Conservation (phyloP, 1,140 invertebrate species). For the Aleiodes sp. region DNA sequence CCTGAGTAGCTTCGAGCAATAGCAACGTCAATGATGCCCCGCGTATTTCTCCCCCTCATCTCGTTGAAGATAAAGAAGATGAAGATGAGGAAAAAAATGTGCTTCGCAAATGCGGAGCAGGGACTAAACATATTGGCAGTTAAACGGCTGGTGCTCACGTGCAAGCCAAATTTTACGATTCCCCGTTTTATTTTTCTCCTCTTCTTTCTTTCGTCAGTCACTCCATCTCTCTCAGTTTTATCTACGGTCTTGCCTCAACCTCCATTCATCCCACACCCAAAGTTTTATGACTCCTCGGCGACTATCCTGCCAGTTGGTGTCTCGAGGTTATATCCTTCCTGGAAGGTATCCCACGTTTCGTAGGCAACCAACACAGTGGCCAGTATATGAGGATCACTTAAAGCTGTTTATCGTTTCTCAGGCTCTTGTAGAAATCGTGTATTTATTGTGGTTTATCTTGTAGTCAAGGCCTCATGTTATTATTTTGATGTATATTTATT, state of each 20-base stretch:
- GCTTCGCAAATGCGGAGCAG: background rate
- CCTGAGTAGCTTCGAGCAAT: too few species aligned
- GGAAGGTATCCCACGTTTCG: background rate
- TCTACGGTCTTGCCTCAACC: background rate
- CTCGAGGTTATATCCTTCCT: conserved; percentile 17
- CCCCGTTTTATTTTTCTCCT: background rate
- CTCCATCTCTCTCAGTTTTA: background rate
- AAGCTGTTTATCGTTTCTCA: background rate
- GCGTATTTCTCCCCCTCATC: too few species aligned
- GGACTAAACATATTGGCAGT: conserved; percentile 12
- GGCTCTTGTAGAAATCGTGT: background rate
- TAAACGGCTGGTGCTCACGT: conserved; percentile 11
- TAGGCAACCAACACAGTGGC: background rate
- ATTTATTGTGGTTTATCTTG: background rate
- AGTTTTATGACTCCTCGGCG: conserved; percentile 13
- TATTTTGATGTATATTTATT: too few species aligned
- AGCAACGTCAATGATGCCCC: too few species aligned
- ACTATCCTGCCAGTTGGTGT: background rate
- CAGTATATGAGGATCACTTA: background rate
- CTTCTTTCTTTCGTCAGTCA: background rate
- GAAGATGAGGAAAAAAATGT: background rate
- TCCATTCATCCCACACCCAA: conserved; percentile 15
- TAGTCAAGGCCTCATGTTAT: too few species aligned
- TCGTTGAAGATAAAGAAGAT: too few species aligned
- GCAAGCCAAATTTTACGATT: conserved; percentile 13